Evolutionary conservation across 2,113 vertebrate genomes (phyloP).

Genomic region (Phocoena sinus): DNA sequence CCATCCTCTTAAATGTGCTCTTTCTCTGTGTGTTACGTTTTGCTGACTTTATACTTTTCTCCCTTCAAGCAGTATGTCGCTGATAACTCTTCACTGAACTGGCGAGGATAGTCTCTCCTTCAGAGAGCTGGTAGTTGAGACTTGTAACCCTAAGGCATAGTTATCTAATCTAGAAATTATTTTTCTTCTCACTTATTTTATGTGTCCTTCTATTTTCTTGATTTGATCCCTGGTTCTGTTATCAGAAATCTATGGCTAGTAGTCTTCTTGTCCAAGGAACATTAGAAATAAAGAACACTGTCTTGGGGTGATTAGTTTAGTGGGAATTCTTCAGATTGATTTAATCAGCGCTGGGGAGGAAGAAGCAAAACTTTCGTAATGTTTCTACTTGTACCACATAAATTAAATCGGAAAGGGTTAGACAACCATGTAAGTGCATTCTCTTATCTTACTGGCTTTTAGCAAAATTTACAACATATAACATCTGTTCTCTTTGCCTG

Average conservation of each 20-base stretch:
- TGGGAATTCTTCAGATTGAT: not conserved
- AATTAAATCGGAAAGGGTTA: slow-evolving; percentile 58
- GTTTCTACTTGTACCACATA: slow-evolving; percentile 57
- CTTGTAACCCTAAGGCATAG: slow-evolving; percentile 9
- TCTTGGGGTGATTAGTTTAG: slow-evolving; percentile 55
- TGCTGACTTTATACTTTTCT: not conserved
- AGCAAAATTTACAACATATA: slow-evolving; percentile 59
- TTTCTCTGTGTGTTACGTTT: not conserved
- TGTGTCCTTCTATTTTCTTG: slow-evolving; percentile 36
- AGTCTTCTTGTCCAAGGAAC: slow-evolving; percentile 42
- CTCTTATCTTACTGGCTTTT: slow-evolving; percentile 58
- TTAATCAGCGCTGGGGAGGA: slow-evolving; percentile 43
- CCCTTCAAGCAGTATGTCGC: not conserved
- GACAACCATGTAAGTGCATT: slow-evolving; percentile 45
- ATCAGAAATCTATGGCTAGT: slow-evolving; percentile 47
- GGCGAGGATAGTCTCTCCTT: not conserved
- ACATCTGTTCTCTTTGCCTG: slow-evolving; percentile 59
- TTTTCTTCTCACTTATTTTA: slow-evolving; percentile 58
- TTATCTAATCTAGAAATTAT: slow-evolving; percentile 49
- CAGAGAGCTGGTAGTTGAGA: slow-evolving; percentile 16
- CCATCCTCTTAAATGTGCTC: not conserved
- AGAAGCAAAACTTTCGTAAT: slow-evolving; percentile 46
- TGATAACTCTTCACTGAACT: not conserved
- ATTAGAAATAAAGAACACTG: slow-evolving; percentile 46
- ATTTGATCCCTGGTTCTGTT: slow-evolving; percentile 35